Conservation (phyloP, 1,140 invertebrate species). For the Atopsyche davidsoni region DNA sequence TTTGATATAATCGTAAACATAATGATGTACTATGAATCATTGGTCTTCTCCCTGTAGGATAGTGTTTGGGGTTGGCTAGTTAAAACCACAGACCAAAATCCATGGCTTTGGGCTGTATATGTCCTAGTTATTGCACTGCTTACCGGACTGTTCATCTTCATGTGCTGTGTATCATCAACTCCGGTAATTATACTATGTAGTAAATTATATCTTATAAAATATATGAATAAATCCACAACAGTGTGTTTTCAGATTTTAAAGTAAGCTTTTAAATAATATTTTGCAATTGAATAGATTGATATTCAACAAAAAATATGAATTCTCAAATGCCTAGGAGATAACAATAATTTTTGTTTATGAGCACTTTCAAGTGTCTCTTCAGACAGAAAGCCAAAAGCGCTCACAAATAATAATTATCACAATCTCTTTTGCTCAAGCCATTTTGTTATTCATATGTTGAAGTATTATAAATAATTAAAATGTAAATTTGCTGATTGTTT, state of each 20-base stretch:
- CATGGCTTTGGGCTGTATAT: constrained; percentile 87
- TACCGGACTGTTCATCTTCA: constrained; percentile 70
- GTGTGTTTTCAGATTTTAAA: constrained; percentile 1
- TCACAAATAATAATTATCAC: too few relatives aligned
- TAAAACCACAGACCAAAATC: constrained; percentile 78
- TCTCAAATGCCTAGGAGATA: too few relatives aligned
- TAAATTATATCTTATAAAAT: constrained; percentile 8
- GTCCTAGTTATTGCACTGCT: constrained; percentile 75
- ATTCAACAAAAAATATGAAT: too few relatives aligned
- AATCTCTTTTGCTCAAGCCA: not conserved
- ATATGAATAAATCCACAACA: not conserved
- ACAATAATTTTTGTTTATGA: too few relatives aligned
- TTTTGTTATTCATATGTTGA: not conserved
- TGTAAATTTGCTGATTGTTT: not conserved
- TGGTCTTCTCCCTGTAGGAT: constrained; percentile 55
- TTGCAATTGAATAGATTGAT: too few relatives aligned
- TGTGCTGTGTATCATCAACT: constrained; percentile 70
- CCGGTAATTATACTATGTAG: constrained; percentile 37
- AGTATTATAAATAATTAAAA: constrained; percentile 1
- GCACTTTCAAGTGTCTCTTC: not conserved
- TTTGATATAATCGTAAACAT: not conserved
- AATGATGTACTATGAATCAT: constrained; percentile 9
- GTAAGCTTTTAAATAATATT: not conserved
- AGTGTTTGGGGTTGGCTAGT: constrained; percentile 73
- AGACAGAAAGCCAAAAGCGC: not conserved